A percentile compares a stretch with the other conserved stretches of the same genome.
Evolutionary conservation across 2,797 vertebrate species (phyloP).

Genomic region (Myotis pilosus): DNA sequence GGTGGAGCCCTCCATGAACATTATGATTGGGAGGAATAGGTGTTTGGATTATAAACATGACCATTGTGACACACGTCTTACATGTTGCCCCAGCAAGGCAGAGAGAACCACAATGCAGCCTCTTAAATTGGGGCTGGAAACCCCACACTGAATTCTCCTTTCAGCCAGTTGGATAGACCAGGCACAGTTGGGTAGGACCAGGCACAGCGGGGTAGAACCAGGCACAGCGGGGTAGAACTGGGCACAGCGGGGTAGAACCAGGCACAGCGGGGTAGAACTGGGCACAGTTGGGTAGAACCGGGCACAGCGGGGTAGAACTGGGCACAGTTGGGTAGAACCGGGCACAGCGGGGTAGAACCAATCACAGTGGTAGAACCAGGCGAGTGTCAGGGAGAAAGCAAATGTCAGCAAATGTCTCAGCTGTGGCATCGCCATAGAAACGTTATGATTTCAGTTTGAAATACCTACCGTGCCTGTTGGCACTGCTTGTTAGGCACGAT

Average conservation of each 20-base stretch:
- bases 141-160: not conserved
- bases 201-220: too few species aligned
- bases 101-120: not conserved
- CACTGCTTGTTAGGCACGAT: not conserved
- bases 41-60: not conserved
- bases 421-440: accelerated
- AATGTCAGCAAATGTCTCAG: accelerated
- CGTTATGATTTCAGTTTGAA: not conserved
- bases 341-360: too few species aligned
- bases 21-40: not conserved
- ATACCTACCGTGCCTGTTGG: too few species aligned
- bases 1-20: accelerated
- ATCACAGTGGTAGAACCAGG: too few species aligned
- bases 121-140: not conserved
- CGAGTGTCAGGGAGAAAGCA: not conserved
- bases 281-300: too few species aligned
- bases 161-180: not conserved
- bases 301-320: too few species aligned
- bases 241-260: too few species aligned
- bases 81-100: not conserved
- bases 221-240: too few species aligned
- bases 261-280: too few species aligned
- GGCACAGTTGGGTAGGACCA: too few species aligned
- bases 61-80: accelerated
- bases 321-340: too few species aligned